Base-by-base conservation (phyloP, 2,113 vertebrate species). In the Hippocampus abdominalis region DNA sequence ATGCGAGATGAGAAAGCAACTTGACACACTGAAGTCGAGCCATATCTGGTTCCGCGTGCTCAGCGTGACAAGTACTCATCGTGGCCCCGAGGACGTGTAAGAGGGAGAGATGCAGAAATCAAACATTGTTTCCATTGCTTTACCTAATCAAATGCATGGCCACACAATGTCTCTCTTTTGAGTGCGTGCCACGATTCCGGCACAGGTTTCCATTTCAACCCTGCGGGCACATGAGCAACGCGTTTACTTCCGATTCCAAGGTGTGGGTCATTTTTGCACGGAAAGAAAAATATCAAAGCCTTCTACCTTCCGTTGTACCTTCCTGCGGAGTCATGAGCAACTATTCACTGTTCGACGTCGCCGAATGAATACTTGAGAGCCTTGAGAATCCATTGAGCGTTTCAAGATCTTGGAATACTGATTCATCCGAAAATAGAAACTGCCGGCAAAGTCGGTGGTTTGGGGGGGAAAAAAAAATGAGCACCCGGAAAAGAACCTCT, bases 231-330 rank as follows among this genome's bases (percentile, higher is more conserved):
- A 83, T 88, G 73, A 59, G 70, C 70, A 46, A 71, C 8, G 59
- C 83, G 82, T 88, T 81, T 81, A 80, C 85, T 89, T 87, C 87
- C 88, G 77, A 89, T 86, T 91, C 90, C 85, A 84, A 84, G 84
- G 78, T 74, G 85, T 54, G 84, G 87, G 86, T 82, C 65, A 15
- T 81, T 86, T 86, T 89, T 87, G 86, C 75, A 36, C 32, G 32
- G 32, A 36, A 36, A 36, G 32, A 32, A 32, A 32, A 32, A 32
- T 32, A 32, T 32, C 32, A 32, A 32, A 32, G 32, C 32, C 32
- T 32, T 32, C 32, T 32, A 32, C 32, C 32, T 36, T 36, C 32
- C 32, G 32, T 36, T 36, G 5, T 36, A 36, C 32, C 5, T 36
- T 36, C 32, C 32, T 36, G 32, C 32, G 32, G 32, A 36, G 5